Percentiles rank a stretch among this genome's conserved stretches.
Evolutionary conservation across 2,113 vertebrate genomes (phyloP).

Genomic region (Malurus elegans): DNA sequence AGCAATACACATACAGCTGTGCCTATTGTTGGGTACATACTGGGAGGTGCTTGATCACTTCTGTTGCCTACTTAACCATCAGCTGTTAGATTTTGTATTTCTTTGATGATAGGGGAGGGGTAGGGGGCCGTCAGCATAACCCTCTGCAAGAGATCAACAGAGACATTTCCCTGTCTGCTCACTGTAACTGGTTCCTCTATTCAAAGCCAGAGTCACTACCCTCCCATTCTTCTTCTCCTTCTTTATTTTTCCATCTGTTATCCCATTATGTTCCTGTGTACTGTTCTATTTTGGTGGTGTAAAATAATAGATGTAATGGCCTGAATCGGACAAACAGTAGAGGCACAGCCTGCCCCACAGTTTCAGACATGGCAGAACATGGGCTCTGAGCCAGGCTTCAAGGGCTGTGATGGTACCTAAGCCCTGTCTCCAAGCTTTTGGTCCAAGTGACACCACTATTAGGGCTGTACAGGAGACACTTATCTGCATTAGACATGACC

Average conservation of each 20-base stretch:
- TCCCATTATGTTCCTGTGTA: not conserved
- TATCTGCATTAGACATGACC: not conserved
- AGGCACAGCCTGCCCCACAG: not conserved
- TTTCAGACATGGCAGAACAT: not conserved
- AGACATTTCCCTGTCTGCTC: not conserved
- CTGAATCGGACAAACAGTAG: not conserved
- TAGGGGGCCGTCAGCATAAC: not conserved
- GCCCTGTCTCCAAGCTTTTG: accelerated
- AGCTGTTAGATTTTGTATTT: not conserved
- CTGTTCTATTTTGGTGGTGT: not conserved
- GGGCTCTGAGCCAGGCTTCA: not conserved
- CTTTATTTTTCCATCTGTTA: not conserved
- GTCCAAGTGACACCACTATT: not conserved
- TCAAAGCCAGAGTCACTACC: not conserved
- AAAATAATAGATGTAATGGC: not conserved
- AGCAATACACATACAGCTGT: not conserved
- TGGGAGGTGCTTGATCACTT: not conserved
- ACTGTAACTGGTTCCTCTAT: not conserved
- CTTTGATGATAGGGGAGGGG: not conserved
- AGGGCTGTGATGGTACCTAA: not conserved
- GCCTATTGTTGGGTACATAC: not conserved
- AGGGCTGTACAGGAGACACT: not conserved
- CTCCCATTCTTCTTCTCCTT: not conserved
- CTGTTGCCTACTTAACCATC: not conserved
- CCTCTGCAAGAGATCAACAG: not conserved